Conservation (phyloP, 2,888 invertebrate genomes). For the Hydrotaea cyrtoneurina region DNA sequence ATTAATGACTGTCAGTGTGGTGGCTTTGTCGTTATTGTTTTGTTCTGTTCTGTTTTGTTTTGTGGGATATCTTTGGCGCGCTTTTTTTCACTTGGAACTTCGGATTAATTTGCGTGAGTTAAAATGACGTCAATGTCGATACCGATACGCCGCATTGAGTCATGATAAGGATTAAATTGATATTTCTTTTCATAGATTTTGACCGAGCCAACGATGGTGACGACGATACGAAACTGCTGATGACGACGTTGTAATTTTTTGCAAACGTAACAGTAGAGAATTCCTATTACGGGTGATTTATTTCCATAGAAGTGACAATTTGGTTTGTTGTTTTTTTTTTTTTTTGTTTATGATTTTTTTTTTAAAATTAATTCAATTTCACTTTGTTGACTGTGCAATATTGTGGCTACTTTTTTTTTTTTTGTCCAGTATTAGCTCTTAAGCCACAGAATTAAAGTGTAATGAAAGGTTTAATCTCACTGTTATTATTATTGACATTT, state of each 20-base stretch:
- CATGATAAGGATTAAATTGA: constrained; percentile 43
- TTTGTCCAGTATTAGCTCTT: no score
- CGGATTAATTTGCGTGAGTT: constrained; percentile 35
- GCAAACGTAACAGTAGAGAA: not conserved
- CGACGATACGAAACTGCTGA: no score
- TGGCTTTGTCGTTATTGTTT: not conserved
- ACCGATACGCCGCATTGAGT: constrained; percentile 14
- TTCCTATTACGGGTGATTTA: not conserved
- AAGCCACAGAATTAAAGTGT: no score
- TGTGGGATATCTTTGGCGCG: no score
- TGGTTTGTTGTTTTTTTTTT: not conserved
- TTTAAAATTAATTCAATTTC: no score
- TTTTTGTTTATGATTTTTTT: not conserved
- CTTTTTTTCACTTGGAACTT: not conserved
- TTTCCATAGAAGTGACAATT: not conserved
- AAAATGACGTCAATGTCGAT: constrained; percentile 46
- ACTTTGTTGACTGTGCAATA: no score
- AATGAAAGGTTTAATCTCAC: not conserved
- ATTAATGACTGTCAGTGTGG: constrained; percentile 23
- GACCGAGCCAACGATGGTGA: not conserved
- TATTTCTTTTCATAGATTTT: not conserved
- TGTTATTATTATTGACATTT: not conserved
- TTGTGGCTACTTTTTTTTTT: no score
- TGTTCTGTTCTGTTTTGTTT: not conserved
- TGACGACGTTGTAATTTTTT: constrained; percentile 10